A percentile compares a stretch with the other conserved stretches of the same genome.
Evolutionary conservation across 2,888 invertebrate species (phyloP).

Genomic region (Crocallis elinguaria): DNA sequence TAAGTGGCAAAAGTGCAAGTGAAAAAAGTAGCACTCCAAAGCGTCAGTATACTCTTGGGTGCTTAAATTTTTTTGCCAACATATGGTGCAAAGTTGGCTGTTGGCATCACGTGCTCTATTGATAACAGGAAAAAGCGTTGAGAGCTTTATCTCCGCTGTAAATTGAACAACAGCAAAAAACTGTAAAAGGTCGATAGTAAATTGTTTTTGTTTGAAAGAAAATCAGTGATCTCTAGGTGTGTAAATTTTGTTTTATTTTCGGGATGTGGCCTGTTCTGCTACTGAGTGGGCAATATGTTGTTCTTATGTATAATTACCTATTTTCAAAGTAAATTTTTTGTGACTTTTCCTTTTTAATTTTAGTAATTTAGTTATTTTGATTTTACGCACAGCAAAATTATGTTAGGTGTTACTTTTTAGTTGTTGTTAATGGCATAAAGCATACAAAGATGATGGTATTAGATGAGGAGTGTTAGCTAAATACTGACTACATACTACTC

Average conservation of each 20-base stretch:
- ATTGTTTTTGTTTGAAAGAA: slow-evolving; percentile 17
- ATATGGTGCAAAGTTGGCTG: slow-evolving; percentile 27
- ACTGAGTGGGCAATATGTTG: not conserved
- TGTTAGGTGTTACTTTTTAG: no score
- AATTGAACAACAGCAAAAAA: slow-evolving; percentile 22
- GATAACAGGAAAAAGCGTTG: slow-evolving; percentile 27
- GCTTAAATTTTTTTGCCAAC: slow-evolving; percentile 24
- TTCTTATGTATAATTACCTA: no score
- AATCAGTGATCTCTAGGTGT: not conserved
- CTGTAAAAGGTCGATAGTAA: slow-evolving; percentile 13
- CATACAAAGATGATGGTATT: no score
- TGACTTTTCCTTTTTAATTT: no score
- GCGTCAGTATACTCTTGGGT: slow-evolving; percentile 15
- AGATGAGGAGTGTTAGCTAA: no score
- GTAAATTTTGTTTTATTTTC: not conserved
- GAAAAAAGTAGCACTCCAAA: slow-evolving; percentile 18
- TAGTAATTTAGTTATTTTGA: no score
- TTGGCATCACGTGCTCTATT: slow-evolving; percentile 35
- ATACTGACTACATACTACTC: no score
- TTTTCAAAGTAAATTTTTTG: no score
- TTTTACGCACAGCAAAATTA: no score
- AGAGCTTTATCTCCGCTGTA: slow-evolving; percentile 42
- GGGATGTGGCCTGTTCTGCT: not conserved
- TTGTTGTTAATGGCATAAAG: no score
- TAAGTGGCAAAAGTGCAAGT: slow-evolving; percentile 14